These are phyloP conservation scores for Drosophila nr. perissopoda DNA, from an alignment of 2,888 invertebrate genomes.

Conservation along the genomic window DNA sequence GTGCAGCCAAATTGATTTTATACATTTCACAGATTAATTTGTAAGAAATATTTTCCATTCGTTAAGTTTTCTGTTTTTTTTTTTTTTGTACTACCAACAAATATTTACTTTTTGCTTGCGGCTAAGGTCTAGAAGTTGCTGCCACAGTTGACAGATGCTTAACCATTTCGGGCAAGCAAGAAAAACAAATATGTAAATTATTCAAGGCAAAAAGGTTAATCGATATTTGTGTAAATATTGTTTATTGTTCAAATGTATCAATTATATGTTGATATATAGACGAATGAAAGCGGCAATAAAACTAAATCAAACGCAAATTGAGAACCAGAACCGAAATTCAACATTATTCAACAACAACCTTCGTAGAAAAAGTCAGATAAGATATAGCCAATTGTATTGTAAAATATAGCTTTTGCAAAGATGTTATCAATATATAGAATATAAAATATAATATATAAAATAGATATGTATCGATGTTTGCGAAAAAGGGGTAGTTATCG, in stretches of 20 bases:
- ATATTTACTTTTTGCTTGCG: conserved; percentile 30
- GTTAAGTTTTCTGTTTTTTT: conserved; percentile 1
- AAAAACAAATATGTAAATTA: neutral
- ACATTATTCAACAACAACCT: neutral
- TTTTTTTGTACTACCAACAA: conserved; percentile 1
- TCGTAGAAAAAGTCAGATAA: neutral
- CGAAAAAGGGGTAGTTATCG: neutral
- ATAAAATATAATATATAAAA: too few relatives aligned
- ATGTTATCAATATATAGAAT: too few relatives aligned
- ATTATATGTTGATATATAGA: neutral
- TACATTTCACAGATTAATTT: conserved; percentile 45
- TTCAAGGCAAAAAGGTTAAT: neutral
- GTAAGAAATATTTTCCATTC: conserved; percentile 27
- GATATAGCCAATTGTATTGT: neutral
- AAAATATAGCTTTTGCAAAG: neutral
- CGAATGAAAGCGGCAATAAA: neutral
- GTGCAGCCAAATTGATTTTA: conserved; percentile 28
- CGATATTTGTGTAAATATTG: neutral
- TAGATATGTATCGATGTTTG: neutral
- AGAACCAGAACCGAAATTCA: neutral
- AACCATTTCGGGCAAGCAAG: neutral
- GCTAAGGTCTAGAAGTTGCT: neutral
- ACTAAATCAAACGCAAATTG: neutral
- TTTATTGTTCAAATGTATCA: neutral
- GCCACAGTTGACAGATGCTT: neutral